phyloP scores from a whole-genome alignment of 2,888 invertebrate species.

The Noctua janthe region DNA sequence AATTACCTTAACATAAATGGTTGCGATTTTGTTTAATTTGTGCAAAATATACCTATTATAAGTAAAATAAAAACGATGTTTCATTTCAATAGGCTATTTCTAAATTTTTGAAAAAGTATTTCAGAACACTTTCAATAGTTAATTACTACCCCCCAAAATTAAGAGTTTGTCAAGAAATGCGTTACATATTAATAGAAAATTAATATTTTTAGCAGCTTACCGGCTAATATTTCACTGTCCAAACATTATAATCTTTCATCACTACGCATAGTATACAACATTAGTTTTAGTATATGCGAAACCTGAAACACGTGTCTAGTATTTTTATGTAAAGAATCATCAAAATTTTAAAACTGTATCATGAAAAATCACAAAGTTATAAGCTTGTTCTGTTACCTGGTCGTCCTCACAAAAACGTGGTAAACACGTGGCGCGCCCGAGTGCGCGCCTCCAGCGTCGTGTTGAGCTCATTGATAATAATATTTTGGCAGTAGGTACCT shows the following conservation, averaged over 20 bases:
- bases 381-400: too few relatives aligned
- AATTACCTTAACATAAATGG: too few relatives aligned
- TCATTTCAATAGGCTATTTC: slow-evolving; percentile 3
- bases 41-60: slow-evolving; percentile 13
- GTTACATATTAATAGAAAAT: background rate
- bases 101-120: background rate
- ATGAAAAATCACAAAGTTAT: too few relatives aligned
- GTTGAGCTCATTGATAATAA: too few relatives aligned
- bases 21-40: background rate
- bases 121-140: background rate
- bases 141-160: background rate
- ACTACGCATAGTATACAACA: background rate
- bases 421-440: too few relatives aligned
- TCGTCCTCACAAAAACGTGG: too few relatives aligned
- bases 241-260: background rate
- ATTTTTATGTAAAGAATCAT: too few relatives aligned
- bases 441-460: too few relatives aligned
- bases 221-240: background rate
- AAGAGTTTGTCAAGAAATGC: background rate
- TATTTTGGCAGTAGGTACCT: too few relatives aligned
- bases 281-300: too few relatives aligned
- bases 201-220: background rate
- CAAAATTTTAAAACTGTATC: too few relatives aligned
- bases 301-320: too few relatives aligned
- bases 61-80: slow-evolving; percentile 18